Evolutionary conservation across 1,140 invertebrate genomes (phyloP).

Genomic region (Chrysoperla carnea): DNA sequence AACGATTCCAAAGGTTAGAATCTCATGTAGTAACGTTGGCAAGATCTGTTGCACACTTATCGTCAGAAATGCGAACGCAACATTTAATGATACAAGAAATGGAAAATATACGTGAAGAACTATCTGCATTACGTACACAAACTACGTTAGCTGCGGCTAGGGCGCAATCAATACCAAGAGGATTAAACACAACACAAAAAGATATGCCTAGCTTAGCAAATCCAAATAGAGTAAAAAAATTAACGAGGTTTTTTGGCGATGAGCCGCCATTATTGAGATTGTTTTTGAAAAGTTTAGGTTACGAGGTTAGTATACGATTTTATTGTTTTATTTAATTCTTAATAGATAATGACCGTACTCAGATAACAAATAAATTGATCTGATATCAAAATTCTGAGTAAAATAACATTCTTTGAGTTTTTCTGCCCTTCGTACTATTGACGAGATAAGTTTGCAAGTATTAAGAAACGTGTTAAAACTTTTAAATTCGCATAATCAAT

Average conservation of each 20-base stretch:
- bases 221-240: conserved; percentile 63
- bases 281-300: conserved; percentile 81
- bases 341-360: not conserved
- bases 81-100: conserved; percentile 81
- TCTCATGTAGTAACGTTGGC: conserved; percentile 84
- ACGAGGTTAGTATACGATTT: conserved; percentile 48
- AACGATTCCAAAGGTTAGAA: conserved; percentile 76
- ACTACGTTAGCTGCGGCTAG: conserved; percentile 37
- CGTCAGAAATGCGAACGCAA: conserved; percentile 81
- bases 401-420: no score
- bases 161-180: conserved; percentile 28
- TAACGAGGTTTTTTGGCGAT: conserved; percentile 85
- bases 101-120: conserved; percentile 70
- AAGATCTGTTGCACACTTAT: conserved; percentile 79
- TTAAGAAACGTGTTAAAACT: no score
- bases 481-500: no score
- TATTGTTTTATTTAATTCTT: not conserved
- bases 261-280: conserved; percentile 78
- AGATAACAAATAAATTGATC: not conserved
- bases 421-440: no score
- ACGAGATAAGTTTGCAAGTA: no score
- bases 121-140: conserved; percentile 55
- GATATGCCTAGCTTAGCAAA: conserved; percentile 55
- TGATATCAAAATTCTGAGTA: no score
- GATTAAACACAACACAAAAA: conserved; percentile 23